Conservation (phyloP, 2,797 vertebrate species). For the Euthynnus affinis region DNA sequence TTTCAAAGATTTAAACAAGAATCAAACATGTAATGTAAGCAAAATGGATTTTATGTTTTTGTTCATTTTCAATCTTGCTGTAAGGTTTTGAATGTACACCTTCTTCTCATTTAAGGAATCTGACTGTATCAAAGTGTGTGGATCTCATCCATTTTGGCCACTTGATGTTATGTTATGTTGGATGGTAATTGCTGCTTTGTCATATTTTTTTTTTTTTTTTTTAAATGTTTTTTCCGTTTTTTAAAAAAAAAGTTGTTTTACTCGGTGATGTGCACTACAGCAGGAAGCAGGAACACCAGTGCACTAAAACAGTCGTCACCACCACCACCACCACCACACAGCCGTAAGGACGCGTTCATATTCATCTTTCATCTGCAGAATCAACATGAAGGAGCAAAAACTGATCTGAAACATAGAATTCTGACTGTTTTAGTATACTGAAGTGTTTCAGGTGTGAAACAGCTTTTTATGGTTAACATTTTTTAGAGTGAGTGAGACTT, state of each 20-base stretch:
- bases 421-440: conserved; percentile 6
- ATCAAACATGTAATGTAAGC: conserved; percentile 40
- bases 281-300: conserved; percentile 73
- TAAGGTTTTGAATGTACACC: conserved; percentile 76
- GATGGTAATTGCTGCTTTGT: conserved; percentile 88
- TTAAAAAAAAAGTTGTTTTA: conserved; percentile 79
- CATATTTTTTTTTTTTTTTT: conserved; percentile 80
- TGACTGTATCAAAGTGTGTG: conserved; percentile 43
- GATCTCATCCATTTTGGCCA: conserved; percentile 80
- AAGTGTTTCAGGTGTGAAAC: conserved; percentile 5
- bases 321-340: conserved; percentile 11
- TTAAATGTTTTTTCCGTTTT: conserved; percentile 73
- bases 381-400: neutral
- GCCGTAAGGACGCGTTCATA: neutral
- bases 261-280: conserved; percentile 78
- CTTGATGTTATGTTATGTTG: conserved; percentile 78
- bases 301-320: conserved; percentile 81
- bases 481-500: neutral
- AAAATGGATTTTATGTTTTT: conserved; percentile 45
- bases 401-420: neutral
- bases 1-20: conserved; percentile 48
- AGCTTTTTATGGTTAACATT: neutral
- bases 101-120: conserved; percentile 56
- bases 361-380: neutral
- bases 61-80: conserved; percentile 39